Percentiles rank a stretch among this genome's conserved stretches.
These are phyloP conservation scores for Campylomormyrus numenius DNA, from an alignment of 2,113 vertebrate species.

Conservation along the genomic window DNA sequence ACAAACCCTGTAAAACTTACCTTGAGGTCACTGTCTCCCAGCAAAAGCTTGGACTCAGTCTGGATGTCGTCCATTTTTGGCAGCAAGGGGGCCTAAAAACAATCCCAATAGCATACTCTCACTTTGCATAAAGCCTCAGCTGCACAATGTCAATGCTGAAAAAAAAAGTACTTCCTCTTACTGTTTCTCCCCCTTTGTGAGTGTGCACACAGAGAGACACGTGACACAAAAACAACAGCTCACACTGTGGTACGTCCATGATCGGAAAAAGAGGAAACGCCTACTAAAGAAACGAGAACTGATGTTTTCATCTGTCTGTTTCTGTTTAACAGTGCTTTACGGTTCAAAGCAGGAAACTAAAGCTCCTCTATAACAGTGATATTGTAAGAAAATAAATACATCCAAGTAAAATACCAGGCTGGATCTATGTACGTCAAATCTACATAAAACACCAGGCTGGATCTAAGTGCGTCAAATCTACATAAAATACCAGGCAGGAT, in stretches of 20 bases:
- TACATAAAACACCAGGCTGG: neutral
- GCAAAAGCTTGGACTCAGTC: constrained; percentile 58
- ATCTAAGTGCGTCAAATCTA: no score
- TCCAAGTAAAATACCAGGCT: neutral
- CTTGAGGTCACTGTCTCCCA: constrained; percentile 60
- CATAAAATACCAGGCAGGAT: neutral
- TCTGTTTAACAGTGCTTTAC: neutral
- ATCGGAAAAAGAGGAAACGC: neutral
- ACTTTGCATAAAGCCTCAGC: neutral
- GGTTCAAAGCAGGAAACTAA: neutral
- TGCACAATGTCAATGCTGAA: neutral
- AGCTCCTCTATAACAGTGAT: neutral
- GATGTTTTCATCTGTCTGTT: neutral
- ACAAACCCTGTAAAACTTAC: constrained; percentile 41
- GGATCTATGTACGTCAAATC: neutral
- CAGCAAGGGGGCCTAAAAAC: constrained; percentile 34
- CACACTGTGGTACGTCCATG: neutral
- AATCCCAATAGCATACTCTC: neutral
- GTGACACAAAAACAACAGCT: neutral
- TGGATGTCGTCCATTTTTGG: constrained; percentile 64
- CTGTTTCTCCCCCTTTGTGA: neutral
- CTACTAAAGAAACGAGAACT: neutral
- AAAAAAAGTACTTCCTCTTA: neutral
- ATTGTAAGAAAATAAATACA: neutral
- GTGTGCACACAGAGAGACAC: neutral